Evolutionary conservation across 2,888 invertebrate species (phyloP), one percentile per base, ranked within the genome.

Genomic region (Listrodromus nycthemerus): DNA sequence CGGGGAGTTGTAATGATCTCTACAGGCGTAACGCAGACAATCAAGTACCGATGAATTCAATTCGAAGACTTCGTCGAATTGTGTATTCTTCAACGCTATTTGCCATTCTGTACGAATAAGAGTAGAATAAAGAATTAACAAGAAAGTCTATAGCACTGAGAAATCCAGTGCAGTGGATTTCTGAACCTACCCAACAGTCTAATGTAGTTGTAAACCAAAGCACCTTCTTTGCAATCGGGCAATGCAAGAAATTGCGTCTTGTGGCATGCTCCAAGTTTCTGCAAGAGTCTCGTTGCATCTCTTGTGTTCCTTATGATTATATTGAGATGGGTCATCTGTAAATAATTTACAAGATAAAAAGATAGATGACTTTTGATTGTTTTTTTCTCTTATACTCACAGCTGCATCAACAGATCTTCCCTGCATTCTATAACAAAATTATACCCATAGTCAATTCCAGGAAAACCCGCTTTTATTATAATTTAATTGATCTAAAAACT

Each of bases 391-490:
- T 69, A 73, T 86, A 95, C 95, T 95, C 92, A 96, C 96, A 0
- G 96, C 95, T 30, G 96, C 96, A 84, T 96, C 96, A 76, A 95
- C 94, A 86, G 95, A 95, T 76, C 95, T 94, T 0, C 96, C 96
- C 52, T 96, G 94, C 94, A 96, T 95, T 88, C 96, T 96, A 92
- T 33, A 95, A 93, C 50, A 85, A 87, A 78, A 80, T 67, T 8
- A 79, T 69, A 78, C 75, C 37, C 55, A 33, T 81, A 16, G 27
- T 80, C 63, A 61, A 73, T 61, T 63, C 19, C 3, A 48, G 71
- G 52, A 48, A 65, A 21, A 48, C 76, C 85, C 52, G 61, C 21
- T 65, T 69, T 21, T 24, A 69, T 13, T 30, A 33, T 79, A 24
- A 30, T 52, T 45, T 48, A 48, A 48, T 48, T 48, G 4, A 3